Evolutionary conservation across 2,888 invertebrate genomes (phyloP).

Genomic region (Tridacna crocea): DNA sequence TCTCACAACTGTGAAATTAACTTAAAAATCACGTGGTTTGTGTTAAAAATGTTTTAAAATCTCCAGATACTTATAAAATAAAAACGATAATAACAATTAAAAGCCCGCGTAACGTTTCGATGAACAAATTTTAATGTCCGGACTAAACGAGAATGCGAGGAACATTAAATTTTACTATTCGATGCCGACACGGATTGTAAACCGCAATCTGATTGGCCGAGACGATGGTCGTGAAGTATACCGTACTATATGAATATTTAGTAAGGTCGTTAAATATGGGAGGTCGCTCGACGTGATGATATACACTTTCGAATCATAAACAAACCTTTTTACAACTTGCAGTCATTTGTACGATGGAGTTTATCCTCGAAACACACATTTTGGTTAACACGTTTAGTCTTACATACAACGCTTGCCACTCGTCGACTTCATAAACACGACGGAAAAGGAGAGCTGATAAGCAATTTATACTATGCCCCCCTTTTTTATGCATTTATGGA

Average conservation of each 20-base stretch:
- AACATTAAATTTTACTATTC: conserved; percentile 29
- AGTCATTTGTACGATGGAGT: not conserved
- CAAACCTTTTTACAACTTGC: not conserved
- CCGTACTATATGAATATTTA: conserved; percentile 20
- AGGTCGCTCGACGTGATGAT: conserved; percentile 11
- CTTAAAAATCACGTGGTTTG: conserved; percentile 20
- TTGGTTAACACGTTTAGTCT: not conserved
- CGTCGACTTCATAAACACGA: no score
- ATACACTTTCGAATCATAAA: conserved; percentile 3
- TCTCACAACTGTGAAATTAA: conserved; percentile 5
- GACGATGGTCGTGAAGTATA: conserved; percentile 1
- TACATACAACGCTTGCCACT: no score
- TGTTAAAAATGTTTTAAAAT: conserved; percentile 35
- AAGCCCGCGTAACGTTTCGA: conserved; percentile 23
- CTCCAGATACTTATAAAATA: conserved; percentile 40
- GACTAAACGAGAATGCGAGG: conserved; percentile 26
- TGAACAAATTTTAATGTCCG: conserved; percentile 36
- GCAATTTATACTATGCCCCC: no score
- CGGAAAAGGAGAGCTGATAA: no score
- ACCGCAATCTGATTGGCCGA: conserved; percentile 33
- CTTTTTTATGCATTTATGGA: no score
- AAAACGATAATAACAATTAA: conserved; percentile 36
- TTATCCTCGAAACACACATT: not conserved
- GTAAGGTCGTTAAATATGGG: conserved; percentile 24
- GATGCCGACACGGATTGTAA: conserved; percentile 26